Base-by-base conservation (phyloP, 2,113 vertebrate species). In the Seriola dumerili region DNA sequence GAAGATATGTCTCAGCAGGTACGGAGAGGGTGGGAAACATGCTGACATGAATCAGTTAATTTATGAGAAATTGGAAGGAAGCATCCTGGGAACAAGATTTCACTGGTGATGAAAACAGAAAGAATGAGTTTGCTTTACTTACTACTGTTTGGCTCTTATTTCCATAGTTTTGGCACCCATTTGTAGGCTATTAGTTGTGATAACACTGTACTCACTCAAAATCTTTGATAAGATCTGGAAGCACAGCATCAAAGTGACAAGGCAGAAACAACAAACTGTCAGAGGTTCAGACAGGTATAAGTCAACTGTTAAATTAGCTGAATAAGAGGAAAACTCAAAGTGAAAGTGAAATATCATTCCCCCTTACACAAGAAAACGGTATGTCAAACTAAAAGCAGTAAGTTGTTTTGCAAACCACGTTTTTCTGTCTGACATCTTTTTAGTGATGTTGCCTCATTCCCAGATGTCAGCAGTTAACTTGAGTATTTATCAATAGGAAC, bases 1-100 rank as follows among this genome's bases (percentile, higher is more conserved):
- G 90, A 96, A 96, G 91, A 93, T 93, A 34, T 92, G 93, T 78
- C 94, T 96, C 23, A 95, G 95, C 95, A 96, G 95, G 96, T 96
- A 92, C 16, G 71, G 8, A 46, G 13, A 57, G 4, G 55, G 25
- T 7, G n/a, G 68, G 11, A 59, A 36, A 32, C 0, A 16, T 50
- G 32, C 0, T n/a, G 14, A 3, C 5, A 10, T 34, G 6, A 48
- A 40, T 52, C 25, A 9, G 10, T 13, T 34, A 21, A 16, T 8
- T 42, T 42, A 42, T 42, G 40, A 42, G 40, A 42, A 42, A 68
- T 54, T 34, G 21, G 0, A 23, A 13, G 16, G 38, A 7, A 67
- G 54, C 42, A 62, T 58, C 21, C 25, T 17, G 17, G 13, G 32
- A 64, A 40, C 3, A 21, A 52, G 13, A 19, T 50, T 19, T 50